Evolutionary conservation across 2,888 invertebrate species (phyloP).

Genomic region (Coenonympha arcania): DNA sequence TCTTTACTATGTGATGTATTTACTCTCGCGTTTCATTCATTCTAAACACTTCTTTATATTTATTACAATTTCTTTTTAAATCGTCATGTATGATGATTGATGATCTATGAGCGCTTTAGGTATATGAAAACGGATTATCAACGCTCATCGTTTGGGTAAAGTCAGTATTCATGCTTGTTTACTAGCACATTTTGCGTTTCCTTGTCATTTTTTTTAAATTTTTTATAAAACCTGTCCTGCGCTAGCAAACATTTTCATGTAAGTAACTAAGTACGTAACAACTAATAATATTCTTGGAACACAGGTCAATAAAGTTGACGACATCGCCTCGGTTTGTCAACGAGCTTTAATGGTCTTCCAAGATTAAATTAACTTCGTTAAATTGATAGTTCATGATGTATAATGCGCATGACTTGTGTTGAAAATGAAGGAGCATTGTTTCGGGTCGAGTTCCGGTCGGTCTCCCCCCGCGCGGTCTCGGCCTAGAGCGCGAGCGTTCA

Average conservation of each 20-base stretch:
- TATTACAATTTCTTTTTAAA: not conserved
- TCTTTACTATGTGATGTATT: conserved; percentile 46
- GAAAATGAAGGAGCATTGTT: conserved; percentile 44
- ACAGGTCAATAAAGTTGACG: conserved; percentile 4
- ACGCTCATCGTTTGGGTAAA: too few relatives aligned
- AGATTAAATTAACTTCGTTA: conserved; percentile 6
- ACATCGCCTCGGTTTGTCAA: conserved; percentile 4
- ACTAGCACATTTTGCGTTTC: too few relatives aligned
- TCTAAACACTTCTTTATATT: not conserved
- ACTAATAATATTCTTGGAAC: not conserved
- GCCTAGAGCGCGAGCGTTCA: conserved; percentile 22
- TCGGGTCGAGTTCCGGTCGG: conserved; percentile 54
- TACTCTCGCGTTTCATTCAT: conserved; percentile 31
- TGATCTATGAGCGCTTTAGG: too few relatives aligned
- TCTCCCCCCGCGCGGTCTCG: conserved; percentile 37
- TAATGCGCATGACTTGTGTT: conserved; percentile 26
- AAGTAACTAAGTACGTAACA: too few relatives aligned
- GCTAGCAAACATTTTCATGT: too few relatives aligned
- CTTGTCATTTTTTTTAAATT: too few relatives aligned
- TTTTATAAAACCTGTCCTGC: too few relatives aligned
- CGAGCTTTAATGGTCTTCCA: conserved; percentile 6
- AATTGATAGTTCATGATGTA: conserved; percentile 15
- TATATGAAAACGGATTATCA: too few relatives aligned
- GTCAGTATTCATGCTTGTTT: too few relatives aligned
- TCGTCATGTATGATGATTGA: not conserved